These are phyloP conservation scores for Petrocephalus zakoni DNA, from an alignment of 2,113 vertebrate species.

Conservation along the genomic window DNA sequence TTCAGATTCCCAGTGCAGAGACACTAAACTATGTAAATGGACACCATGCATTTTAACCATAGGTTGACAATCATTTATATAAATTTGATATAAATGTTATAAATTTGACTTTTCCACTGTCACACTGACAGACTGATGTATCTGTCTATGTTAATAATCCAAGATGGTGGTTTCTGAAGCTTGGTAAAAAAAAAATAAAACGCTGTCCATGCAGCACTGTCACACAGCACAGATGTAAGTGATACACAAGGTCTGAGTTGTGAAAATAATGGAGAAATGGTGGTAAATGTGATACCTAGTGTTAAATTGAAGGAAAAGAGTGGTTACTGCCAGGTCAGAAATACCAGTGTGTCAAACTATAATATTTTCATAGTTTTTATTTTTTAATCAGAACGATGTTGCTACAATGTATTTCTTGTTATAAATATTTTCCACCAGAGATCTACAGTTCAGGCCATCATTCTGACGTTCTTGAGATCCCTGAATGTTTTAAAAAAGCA, in stretches of 20 bases:
- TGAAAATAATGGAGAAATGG: neutral
- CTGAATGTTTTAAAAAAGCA: neutral
- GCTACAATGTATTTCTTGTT: neutral
- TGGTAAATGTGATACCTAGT: neutral
- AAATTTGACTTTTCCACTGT: conserved; percentile 3
- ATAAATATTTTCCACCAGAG: neutral
- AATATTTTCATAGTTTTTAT: neutral
- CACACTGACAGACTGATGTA: neutral
- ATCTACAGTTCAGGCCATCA: neutral
- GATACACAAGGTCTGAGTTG: neutral
- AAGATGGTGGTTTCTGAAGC: neutral
- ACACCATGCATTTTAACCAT: neutral
- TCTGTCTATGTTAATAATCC: neutral
- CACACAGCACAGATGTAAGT: neutral
- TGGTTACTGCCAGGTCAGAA: neutral
- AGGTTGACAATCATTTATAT: neutral
- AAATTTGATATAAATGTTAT: too few species aligned
- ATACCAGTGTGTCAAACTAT: neutral
- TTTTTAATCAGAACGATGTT: neutral
- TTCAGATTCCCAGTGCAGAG: neutral
- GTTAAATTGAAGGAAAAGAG: neutral
- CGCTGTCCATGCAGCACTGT: neutral
- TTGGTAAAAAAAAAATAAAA: neutral
- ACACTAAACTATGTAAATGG: conserved; percentile 1
- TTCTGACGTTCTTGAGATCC: neutral